These are phyloP conservation scores for Tachuris rubrigastra DNA, from an alignment of 2,113 vertebrate genomes.

Conservation along the genomic window DNA sequence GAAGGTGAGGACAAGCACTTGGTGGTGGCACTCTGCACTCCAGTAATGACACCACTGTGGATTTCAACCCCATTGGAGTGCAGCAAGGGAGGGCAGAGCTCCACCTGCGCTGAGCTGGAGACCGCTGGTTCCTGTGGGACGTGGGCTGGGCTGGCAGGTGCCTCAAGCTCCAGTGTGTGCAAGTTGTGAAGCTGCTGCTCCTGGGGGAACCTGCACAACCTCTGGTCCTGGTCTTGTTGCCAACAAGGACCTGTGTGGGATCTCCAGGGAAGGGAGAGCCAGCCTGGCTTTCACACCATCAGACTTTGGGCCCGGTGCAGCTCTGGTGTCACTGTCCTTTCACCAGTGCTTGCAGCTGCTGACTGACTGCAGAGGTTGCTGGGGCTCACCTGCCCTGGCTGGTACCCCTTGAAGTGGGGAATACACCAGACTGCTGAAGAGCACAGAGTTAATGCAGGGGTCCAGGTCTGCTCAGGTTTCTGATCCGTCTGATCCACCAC, in stretches of 20 bases:
- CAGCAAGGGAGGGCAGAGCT: not conserved
- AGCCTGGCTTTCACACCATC: not conserved
- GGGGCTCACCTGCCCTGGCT: not conserved
- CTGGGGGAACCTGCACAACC: not conserved
- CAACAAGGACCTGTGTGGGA: not conserved
- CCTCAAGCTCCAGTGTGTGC: rapidly evolving
- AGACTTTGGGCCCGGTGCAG: not conserved
- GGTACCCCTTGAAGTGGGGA: not conserved
- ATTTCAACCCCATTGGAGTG: rapidly evolving
- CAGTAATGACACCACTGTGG: rapidly evolving
- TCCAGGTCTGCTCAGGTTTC: not conserved
- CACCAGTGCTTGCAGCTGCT: not conserved
- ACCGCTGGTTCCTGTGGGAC: rapidly evolving
- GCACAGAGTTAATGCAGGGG: not conserved
- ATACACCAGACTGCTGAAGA: not conserved
- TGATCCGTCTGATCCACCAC: not conserved
- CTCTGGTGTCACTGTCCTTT: not conserved
- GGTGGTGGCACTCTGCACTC: not conserved
- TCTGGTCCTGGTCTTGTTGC: not conserved
- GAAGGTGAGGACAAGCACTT: not conserved
- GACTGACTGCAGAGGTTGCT: not conserved
- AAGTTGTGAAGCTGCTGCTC: not conserved
- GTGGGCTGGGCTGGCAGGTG: not conserved
- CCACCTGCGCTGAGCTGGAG: not conserved
- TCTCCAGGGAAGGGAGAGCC: not conserved